phyloP scores from a whole-genome alignment of 2,888 invertebrate genomes.

The Rugalucina vietnamica region DNA sequence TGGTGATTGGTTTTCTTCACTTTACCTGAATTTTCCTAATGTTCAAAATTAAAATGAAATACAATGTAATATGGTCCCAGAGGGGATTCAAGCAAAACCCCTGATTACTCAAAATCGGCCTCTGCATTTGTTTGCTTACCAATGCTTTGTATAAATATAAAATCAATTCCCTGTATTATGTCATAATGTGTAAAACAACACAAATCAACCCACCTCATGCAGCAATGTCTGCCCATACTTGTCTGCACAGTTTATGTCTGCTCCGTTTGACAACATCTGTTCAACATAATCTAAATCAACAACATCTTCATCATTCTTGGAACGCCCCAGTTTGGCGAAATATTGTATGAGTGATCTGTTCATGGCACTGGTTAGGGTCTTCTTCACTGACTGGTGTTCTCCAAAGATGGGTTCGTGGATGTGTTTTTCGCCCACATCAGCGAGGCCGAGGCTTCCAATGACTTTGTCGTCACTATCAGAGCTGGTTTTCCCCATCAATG shows the following conservation, averaged over 20 bases:
- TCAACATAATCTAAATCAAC: conserved; percentile 81
- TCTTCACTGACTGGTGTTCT: conserved; percentile 22
- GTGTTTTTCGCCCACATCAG: conserved; percentile 68
- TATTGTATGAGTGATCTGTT: conserved; percentile 80
- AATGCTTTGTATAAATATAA: too few species aligned
- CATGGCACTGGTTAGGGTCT: conserved; percentile 62
- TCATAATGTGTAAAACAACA: too few species aligned
- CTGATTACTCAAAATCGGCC: too few species aligned
- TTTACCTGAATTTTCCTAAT: too few species aligned
- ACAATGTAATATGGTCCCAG: too few species aligned
- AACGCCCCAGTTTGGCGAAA: conserved; percentile 79
- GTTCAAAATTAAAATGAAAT: too few species aligned
- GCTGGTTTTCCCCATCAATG: neutral
- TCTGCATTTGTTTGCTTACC: too few species aligned
- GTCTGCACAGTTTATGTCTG: conserved; percentile 80
- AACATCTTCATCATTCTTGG: conserved; percentile 68
- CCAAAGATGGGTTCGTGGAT: conserved; percentile 56
- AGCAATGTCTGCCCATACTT: conserved; percentile 81
- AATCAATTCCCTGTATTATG: too few species aligned
- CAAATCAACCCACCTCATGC: conserved; percentile 82
- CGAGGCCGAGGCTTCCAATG: conserved; percentile 67
- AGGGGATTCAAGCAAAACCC: too few species aligned
- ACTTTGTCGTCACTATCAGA: conserved; percentile 47
- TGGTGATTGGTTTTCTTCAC: too few species aligned
- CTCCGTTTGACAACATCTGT: conserved; percentile 75